Percentiles rank a stretch among this genome's conserved stretches.
Conservation (phyloP, 2,113 vertebrate species). For the Talpa occidentalis region DNA sequence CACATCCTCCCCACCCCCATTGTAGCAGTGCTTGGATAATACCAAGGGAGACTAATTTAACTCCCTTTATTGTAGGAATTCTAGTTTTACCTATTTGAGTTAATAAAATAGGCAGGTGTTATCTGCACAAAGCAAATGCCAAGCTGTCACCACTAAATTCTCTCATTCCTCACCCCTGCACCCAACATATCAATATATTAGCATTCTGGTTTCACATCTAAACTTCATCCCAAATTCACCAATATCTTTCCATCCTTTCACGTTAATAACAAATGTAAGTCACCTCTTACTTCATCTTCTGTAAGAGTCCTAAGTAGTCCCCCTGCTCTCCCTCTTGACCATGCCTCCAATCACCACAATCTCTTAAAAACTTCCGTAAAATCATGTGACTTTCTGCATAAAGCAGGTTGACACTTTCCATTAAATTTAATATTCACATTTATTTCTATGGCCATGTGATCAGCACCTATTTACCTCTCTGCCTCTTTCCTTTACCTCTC, state of each 20-base stretch:
- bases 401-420: neutral
- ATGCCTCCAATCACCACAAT: neutral
- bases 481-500: neutral
- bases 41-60: slow-evolving; percentile 11
- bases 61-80: neutral
- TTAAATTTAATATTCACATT: neutral
- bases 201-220: neutral
- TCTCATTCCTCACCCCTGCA: neutral
- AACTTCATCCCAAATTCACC: neutral
- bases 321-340: neutral
- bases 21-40: neutral
- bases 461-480: neutral
- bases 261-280: neutral
- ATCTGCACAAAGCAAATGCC: slow-evolving; percentile 29
- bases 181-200: neutral
- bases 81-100: neutral
- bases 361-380: neutral
- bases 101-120: slow-evolving; percentile 1
- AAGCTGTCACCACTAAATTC: neutral
- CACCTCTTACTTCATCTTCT: neutral
- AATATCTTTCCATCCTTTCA: neutral
- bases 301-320: neutral
- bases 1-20: neutral
- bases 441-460: neutral
- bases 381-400: neutral